Evolutionary conservation across 2,888 invertebrate genomes (phyloP), one percentile per base, ranked within the genome.

Genomic region (Agrochola lychnidis): DNA sequence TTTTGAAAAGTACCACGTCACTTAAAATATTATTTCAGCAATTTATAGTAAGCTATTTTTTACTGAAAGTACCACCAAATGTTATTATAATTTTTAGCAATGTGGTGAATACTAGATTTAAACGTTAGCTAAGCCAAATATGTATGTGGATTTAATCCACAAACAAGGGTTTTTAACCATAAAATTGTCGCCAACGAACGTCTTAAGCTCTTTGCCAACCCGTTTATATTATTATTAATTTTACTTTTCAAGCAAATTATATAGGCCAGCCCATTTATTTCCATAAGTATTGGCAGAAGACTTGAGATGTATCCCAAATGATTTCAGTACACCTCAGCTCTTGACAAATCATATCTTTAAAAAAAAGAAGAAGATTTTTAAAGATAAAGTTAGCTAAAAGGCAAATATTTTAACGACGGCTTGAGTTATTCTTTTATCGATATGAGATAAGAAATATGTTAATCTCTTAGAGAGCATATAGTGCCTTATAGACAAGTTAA

Each of bases 381-480:
- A 42, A 42, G 42, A 42, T 42, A 10, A 42, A 10, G 9, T 42
- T 1, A 0, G 42, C 19, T 70, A 19, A 70, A 56, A 30, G 4
- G 7, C 10, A 12, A n/a, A n/a, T 22, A 70, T 19, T 48, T n/a
- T 25, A 67, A 59, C 6, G n/a, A 57, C 4, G 14, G 0, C n/a
- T 16, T n/a, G 2, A 45, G 5, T 7, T 19, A 19, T 19, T 22
- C 40, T 25, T 19, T 19, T 5, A 36, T 68, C 22, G 2, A 30
- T 61, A 22, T 19, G 6, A 51, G 10, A 67, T 16, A 67, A 61
- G 12, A 62, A 10, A 10, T 25, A 53, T 7, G 4, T 16, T 25
- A 2, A 40, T 79, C 48, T 79, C 14, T 48, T 76, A 80, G 70
- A 81, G 76, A 80, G 70, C 81, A 0, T 42, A 12, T 2, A 76